Conservation (phyloP, 2,888 invertebrate species). For the Cataglyphis altisquamis region DNA sequence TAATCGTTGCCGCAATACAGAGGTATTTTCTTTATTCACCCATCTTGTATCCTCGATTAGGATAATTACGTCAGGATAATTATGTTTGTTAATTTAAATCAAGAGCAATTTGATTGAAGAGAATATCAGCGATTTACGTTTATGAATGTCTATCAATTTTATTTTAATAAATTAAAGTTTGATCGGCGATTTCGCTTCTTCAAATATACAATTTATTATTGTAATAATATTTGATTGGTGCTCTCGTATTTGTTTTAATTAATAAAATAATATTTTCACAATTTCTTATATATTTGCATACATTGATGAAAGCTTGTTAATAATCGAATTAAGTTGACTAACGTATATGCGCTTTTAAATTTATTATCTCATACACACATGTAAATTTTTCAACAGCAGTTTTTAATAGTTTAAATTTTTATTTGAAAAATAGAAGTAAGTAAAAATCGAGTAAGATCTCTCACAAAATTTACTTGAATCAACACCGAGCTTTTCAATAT, state of each 20-base stretch:
- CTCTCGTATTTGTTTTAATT: constrained; percentile 1
- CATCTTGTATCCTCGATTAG: not conserved
- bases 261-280: not conserved
- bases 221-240: not conserved
- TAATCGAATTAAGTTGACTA: not conserved
- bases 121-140: not conserved
- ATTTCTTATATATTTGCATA: constrained; percentile 17
- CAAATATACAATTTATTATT: constrained; percentile 7
- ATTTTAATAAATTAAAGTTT: not conserved
- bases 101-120: not conserved
- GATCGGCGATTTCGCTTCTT: not conserved
- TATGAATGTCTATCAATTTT: not conserved
- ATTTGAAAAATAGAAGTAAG: not conserved
- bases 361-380: not conserved
- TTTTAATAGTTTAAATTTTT: constrained; percentile 8
- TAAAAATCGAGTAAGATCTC: constrained; percentile 22
- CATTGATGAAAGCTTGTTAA: not conserved
- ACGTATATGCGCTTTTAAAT: not conserved
- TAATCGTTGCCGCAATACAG: not conserved
- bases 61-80: not conserved
- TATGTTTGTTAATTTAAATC: not conserved
- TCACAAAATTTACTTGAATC: constrained; percentile 58
- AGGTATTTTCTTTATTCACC: not conserved
- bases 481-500: constrained; percentile 72
- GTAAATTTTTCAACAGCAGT: not conserved